Evolutionary conservation across 2,113 vertebrate genomes (phyloP).

Genomic region (Ursus arctos): DNA sequence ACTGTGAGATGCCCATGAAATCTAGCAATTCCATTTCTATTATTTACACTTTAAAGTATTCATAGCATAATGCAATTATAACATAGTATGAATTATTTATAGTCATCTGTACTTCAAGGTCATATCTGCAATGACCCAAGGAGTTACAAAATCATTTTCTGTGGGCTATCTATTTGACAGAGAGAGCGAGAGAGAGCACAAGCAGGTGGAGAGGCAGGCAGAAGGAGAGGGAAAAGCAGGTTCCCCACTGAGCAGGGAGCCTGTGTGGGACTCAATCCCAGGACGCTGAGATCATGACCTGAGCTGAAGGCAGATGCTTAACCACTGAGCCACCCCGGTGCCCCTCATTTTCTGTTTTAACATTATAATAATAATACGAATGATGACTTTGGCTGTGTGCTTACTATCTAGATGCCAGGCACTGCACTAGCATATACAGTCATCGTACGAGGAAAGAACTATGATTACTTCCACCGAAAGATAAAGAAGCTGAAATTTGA

Average conservation of each 20-base stretch:
- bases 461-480: background rate
- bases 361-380: background rate
- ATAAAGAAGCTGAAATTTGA: background rate
- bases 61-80: background rate
- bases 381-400: background rate
- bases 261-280: no score
- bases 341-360: background rate
- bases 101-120: background rate
- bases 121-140: background rate
- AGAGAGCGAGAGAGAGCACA: background rate
- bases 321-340: background rate
- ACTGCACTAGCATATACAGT: background rate
- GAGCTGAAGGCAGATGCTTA: background rate
- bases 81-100: background rate
- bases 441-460: background rate
- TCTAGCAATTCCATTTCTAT: background rate
- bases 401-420: background rate
- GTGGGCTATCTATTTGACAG: background rate
- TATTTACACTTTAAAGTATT: background rate
- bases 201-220: no score
- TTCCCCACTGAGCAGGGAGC: no score
- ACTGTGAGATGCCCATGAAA: background rate
- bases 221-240: no score
- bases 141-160: conserved; percentile 1
- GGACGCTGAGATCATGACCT: background rate